Evolutionary conservation across 2,797 vertebrate species (phyloP).

Genomic region (Staurois parvus): DNA sequence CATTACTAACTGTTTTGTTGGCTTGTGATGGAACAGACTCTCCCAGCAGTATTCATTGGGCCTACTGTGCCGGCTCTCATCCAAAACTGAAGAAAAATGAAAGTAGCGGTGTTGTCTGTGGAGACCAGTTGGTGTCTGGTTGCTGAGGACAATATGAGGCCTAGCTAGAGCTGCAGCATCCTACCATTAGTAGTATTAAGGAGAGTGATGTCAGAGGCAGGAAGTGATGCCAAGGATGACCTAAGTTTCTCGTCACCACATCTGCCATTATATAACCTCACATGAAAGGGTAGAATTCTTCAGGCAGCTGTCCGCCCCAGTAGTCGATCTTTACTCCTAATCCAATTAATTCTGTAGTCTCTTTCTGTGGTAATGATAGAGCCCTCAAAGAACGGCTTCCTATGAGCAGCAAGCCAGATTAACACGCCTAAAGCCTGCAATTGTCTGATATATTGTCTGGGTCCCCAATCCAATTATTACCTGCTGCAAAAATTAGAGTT

Average conservation of each 20-base stretch:
- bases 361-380: conserved; percentile 39
- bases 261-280: conserved; percentile 1
- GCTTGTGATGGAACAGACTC: too few relatives aligned
- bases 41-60: too few relatives aligned
- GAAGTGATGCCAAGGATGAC: background rate
- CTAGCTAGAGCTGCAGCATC: background rate
- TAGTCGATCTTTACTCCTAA: conserved; percentile 23
- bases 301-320: conserved; percentile 31
- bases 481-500: background rate
- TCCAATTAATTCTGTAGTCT: conserved; percentile 27
- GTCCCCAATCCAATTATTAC: background rate
- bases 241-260: background rate
- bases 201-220: background rate
- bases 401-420: background rate
- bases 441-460: background rate
- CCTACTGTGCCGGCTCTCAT: too few relatives aligned
- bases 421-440: background rate
- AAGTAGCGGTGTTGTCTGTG: background rate
- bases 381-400: conserved; percentile 16
- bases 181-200: background rate
- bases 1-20: too few relatives aligned
- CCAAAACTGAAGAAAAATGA: too few relatives aligned
- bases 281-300: conserved; percentile 14
- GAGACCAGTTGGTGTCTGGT: background rate
- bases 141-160: background rate